A percentile compares a stretch with the other conserved stretches of the same genome.
Evolutionary conservation across 2,113 vertebrate species (phyloP).

Genomic region (Glaucomys volans): DNA sequence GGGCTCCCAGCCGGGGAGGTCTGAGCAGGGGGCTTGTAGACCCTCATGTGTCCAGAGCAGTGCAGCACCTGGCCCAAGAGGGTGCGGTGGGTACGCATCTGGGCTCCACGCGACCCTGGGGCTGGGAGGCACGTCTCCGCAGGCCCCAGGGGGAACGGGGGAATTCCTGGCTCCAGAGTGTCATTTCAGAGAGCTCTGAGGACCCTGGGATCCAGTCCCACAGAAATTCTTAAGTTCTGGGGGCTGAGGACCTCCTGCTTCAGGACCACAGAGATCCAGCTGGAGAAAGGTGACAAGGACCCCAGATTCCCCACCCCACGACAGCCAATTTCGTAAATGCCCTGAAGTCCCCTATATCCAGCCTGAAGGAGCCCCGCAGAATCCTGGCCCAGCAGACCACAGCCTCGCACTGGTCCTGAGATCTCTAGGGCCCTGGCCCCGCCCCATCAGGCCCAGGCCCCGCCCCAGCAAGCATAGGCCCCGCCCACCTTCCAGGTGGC

Average conservation of each 20-base stretch:
- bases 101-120: background rate
- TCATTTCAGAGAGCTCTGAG: background rate
- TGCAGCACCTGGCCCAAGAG: conserved; percentile 89
- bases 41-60: conserved; percentile 90
- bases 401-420: rapidly evolving
- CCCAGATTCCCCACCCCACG: background rate
- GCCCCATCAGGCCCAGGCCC: background rate
- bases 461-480: background rate
- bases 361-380: background rate
- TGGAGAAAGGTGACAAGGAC: background rate
- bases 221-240: too few relatives aligned
- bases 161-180: background rate
- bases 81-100: background rate
- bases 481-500: conserved; percentile 91
- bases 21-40: conserved; percentile 74
- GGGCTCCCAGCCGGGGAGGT: background rate
- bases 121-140: background rate
- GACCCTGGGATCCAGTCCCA: background rate
- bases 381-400: too few relatives aligned
- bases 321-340: background rate
- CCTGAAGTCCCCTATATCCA: background rate
- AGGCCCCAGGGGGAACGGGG: background rate
- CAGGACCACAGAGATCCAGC: background rate
- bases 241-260: background rate
- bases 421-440: background rate